These are phyloP conservation scores for Brotogeris chrysoptera DNA, from an alignment of 2,797 vertebrate genomes.

Conservation along the genomic window DNA sequence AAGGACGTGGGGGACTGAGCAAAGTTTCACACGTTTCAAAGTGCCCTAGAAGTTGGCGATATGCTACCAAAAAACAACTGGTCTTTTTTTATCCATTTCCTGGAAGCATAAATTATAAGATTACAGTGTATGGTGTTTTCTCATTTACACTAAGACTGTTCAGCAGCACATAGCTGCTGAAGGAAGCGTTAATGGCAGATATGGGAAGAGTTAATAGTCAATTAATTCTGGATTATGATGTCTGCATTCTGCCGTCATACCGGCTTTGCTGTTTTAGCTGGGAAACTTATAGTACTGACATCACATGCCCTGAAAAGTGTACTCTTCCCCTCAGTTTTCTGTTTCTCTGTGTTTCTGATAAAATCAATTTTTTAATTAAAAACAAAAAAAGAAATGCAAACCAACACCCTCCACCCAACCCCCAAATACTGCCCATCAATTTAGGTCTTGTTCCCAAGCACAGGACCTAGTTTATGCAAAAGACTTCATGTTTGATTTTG, in stretches of 20 bases:
- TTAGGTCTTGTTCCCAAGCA: background rate
- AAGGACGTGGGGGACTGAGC: background rate
- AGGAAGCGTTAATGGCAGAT: background rate
- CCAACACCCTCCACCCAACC: background rate
- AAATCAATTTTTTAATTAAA: background rate
- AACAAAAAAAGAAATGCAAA: background rate
- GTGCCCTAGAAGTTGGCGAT: background rate
- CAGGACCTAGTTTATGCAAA: background rate
- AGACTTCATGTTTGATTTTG: conserved; percentile 12
- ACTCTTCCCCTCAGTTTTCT: background rate
- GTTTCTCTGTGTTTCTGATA: background rate
- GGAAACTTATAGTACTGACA: background rate
- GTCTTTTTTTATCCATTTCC: background rate
- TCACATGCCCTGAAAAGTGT: background rate
- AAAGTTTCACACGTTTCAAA: background rate
- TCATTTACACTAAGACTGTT: background rate
- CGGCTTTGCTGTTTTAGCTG: background rate
- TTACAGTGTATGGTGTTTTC: background rate
- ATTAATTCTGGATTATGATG: background rate
- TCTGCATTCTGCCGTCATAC: background rate
- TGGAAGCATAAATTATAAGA: background rate
- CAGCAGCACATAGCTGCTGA: background rate
- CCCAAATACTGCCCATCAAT: background rate
- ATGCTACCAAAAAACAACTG: background rate
- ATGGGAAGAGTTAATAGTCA: background rate